Conservation (phyloP, 2,113 vertebrate genomes). For the Pachyramphus minor region DNA sequence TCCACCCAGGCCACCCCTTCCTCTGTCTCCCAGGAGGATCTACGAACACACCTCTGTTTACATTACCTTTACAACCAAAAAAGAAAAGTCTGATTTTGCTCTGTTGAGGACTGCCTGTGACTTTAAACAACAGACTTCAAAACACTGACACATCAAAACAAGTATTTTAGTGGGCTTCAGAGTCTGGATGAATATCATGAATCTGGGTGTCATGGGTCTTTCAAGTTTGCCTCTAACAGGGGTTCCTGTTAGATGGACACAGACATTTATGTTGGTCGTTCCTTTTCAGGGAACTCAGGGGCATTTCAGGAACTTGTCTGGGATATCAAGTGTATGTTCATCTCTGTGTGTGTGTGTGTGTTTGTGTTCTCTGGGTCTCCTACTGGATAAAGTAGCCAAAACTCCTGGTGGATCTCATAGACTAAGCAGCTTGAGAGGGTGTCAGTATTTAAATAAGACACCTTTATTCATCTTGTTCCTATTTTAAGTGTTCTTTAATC, state of each 20-base stretch:
- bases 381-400: not conserved
- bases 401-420: not conserved
- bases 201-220: not conserved
- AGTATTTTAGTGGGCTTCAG: not conserved
- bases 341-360: rapidly evolving
- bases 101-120: not conserved
- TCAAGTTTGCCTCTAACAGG: not conserved
- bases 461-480: not conserved
- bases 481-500: not conserved
- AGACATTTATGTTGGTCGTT: not conserved
- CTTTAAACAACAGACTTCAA: not conserved
- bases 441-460: not conserved
- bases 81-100: not conserved
- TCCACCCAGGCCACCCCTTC: not conserved
- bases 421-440: not conserved
- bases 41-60: not conserved
- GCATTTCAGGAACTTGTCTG: not conserved
- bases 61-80: not conserved
- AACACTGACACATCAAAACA: not conserved
- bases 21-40: not conserved
- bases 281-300: not conserved
- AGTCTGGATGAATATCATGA: not conserved
- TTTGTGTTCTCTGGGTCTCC: not conserved
- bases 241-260: not conserved
- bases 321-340: not conserved